A percentile compares a stretch with the other conserved stretches of the same genome.
These are phyloP conservation scores for Copsychus sechellarum DNA, from an alignment of 2,113 vertebrate genomes.

Conservation along the genomic window DNA sequence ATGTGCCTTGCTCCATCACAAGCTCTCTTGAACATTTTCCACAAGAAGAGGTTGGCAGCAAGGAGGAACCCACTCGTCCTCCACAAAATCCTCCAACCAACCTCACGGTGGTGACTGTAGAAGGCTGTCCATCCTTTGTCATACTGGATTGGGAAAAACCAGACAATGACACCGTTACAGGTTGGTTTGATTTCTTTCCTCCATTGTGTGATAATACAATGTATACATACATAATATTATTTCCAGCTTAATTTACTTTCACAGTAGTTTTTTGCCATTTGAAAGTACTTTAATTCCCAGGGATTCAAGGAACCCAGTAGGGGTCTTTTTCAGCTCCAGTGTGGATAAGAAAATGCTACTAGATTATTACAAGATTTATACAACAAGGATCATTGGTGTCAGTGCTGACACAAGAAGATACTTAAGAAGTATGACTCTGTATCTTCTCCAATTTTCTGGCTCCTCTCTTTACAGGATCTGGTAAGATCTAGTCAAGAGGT, in stretches of 20 bases:
- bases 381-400: not conserved
- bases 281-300: not conserved
- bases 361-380: not conserved
- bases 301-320: not conserved
- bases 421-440: not conserved
- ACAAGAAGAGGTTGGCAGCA: slow-evolving; percentile 76
- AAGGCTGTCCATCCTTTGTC: slow-evolving; percentile 93
- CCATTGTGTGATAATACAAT: not conserved
- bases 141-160: slow-evolving; percentile 92
- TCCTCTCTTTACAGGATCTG: not conserved
- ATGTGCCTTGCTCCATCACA: slow-evolving; percentile 94
- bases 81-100: slow-evolving; percentile 89
- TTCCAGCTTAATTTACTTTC: not conserved
- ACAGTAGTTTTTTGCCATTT: not conserved
- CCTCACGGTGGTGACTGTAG: slow-evolving; percentile 93
- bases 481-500: not conserved
- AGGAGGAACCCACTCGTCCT: slow-evolving; percentile 80
- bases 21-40: slow-evolving; percentile 86
- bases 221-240: not conserved
- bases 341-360: not conserved
- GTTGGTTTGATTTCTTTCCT: slow-evolving; percentile 70
- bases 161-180: slow-evolving; percentile 89
- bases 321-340: not conserved
- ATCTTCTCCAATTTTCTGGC: not conserved
- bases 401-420: not conserved